Evolutionary conservation across 2,113 vertebrate species (phyloP), one percentile per base, ranked within the genome.

Genomic region (Aviceda subcristata): DNA sequence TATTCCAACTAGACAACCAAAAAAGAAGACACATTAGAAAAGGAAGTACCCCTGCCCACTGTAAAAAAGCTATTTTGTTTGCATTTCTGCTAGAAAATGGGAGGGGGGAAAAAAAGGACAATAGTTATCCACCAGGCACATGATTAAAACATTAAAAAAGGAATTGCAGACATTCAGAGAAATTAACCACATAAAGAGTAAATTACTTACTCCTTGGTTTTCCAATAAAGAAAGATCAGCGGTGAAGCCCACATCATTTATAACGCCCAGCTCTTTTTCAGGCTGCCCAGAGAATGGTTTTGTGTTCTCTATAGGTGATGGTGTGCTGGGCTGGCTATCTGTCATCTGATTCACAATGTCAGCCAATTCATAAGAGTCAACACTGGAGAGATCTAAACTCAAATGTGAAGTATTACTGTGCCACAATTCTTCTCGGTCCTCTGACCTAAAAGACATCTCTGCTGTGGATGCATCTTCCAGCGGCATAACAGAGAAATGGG

Each of bases 301-400:
- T 4, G 97, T 91, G 27, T 93, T 98, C 75, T 99, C 99, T 59
- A 99, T 13, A 3, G 99, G 99, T 10, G 99, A 99, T 1, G 99
- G 99, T 1, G 99, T 99, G 96, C 99, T 99, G 81, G 99, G 98
- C 96, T 98, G 92, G 92, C 99, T 99, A 7, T 99, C 99, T 8
- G 98, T 99, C 26, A 99, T 98, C 78, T 98, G 99, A 97, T 98
- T 99, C 71, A 98, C 99, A 43, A 81, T 96, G 20, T 99, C 99
- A 55, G 96, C 97, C 55, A 98, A 87, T 74, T 99, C 99, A 3
- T 98, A 99, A 11, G 98, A 97, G 74, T 98, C 98, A 85, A 98
- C 90, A 56, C 98, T 99, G 86, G 98, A 99, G 67, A 99, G 97
- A 94, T 99, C 99, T 83, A 99, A 98, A 88, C 96, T 99, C 95